Evolutionary conservation across 2,113 vertebrate genomes (phyloP).

Genomic region (Erythrolamprus reginae): DNA sequence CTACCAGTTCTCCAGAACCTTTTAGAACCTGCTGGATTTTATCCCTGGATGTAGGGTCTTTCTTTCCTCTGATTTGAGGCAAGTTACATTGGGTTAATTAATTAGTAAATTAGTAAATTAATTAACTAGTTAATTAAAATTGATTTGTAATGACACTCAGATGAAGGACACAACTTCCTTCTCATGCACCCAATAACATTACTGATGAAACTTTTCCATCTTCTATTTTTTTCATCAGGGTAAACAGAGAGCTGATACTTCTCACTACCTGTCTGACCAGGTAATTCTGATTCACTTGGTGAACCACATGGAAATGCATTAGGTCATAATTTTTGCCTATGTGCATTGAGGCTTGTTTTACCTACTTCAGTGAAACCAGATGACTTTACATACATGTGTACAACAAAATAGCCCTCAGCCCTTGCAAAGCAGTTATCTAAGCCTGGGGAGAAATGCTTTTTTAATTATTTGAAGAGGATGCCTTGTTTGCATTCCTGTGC

Average conservation of each 20-base stretch:
- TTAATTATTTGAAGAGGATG: not conserved
- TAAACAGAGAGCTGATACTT: slow-evolving; percentile 31
- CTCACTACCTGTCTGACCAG: slow-evolving; percentile 44
- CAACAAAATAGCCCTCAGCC: not conserved
- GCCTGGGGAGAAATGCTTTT: not conserved
- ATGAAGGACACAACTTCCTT: slow-evolving; percentile 37
- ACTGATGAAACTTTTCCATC: slow-evolving; percentile 43
- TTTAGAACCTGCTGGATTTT: too few relatives aligned
- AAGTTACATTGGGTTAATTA: slow-evolving; percentile 39
- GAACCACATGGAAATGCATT: not conserved
- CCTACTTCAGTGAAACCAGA: not conserved
- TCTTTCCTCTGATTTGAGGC: slow-evolving; percentile 47
- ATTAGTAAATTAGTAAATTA: too few relatives aligned
- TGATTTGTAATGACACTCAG: slow-evolving; percentile 47
- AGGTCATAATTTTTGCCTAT: not conserved
- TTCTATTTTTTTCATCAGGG: slow-evolving; percentile 28
- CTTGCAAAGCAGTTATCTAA: not conserved
- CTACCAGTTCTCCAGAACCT: too few relatives aligned
- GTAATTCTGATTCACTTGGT: slow-evolving; percentile 27
- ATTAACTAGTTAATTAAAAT: slow-evolving; percentile 60
- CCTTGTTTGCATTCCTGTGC: not conserved
- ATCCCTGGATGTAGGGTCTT: slow-evolving; percentile 20
- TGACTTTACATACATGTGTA: not conserved
- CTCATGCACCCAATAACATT: slow-evolving; percentile 31
- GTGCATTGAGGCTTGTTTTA: not conserved